Percentiles rank a stretch among this genome's conserved stretches.
phyloP scores from a whole-genome alignment of 2,888 invertebrate genomes.

The Cheilosia soror region DNA sequence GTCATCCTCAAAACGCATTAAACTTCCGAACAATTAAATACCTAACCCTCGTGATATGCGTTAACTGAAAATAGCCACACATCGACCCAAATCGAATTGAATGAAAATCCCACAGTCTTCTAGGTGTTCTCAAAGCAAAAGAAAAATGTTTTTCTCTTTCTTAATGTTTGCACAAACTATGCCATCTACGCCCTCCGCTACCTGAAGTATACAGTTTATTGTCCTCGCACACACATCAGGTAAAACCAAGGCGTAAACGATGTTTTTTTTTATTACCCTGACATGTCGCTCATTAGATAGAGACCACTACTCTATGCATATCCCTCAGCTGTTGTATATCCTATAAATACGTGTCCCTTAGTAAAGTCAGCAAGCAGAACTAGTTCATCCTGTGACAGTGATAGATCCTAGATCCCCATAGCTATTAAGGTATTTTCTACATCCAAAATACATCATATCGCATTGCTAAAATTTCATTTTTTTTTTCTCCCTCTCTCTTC shows the following conservation, averaged over 20 bases:
- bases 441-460: not conserved
- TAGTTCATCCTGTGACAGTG: conserved; percentile 79
- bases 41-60: conserved; percentile 4
- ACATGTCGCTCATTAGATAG: no score
- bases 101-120: conserved; percentile 24
- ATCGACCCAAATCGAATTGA: not conserved
- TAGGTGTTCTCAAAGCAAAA: conserved; percentile 18
- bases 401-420: conserved; percentile 80
- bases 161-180: conserved; percentile 48
- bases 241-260: conserved; percentile 24
- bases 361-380: conserved; percentile 76
- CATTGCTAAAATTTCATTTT: conserved; percentile 16
- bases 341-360: conserved; percentile 53
- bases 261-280: conserved; percentile 15
- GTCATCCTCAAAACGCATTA: conserved; percentile 4
- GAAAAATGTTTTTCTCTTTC: not conserved
- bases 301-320: not conserved
- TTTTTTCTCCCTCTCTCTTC: not conserved
- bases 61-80: not conserved
- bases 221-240: conserved; percentile 10
- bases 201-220: conserved; percentile 28
- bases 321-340: not conserved
- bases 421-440: conserved; percentile 35
- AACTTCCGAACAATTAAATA: conserved; percentile 8
- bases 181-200: conserved; percentile 18